A percentile compares a stretch with the other conserved stretches of the same genome.
Evolutionary conservation across 2,113 vertebrate genomes (phyloP).

Genomic region (Proterorhinus semilunaris): DNA sequence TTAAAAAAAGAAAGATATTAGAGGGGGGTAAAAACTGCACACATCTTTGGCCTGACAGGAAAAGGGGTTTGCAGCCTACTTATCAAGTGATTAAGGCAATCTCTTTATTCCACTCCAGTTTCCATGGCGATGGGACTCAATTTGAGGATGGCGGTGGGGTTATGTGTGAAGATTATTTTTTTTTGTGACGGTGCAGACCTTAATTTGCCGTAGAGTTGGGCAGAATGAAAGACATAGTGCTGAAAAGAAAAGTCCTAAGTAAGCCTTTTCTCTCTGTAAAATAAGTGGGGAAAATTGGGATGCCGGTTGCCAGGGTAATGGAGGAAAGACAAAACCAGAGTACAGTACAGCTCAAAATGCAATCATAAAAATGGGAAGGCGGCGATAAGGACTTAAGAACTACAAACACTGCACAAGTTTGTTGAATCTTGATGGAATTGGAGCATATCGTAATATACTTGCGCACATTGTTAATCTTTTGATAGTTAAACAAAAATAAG

Average conservation of each 20-base stretch:
- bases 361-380: slow-evolving; percentile 3
- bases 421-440: background rate
- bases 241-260: slow-evolving; percentile 31
- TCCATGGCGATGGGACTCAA: slow-evolving; percentile 64
- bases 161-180: slow-evolving; percentile 9
- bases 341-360: background rate
- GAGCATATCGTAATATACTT: background rate
- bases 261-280: slow-evolving; percentile 7
- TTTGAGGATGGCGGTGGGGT: slow-evolving; percentile 54
- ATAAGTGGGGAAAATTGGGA: slow-evolving; percentile 7
- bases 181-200: slow-evolving; percentile 7
- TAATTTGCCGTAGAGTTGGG: slow-evolving; percentile 19
- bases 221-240: slow-evolving; percentile 30
- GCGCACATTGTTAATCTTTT: background rate
- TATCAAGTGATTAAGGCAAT: slow-evolving; percentile 66
- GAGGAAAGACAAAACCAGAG: slow-evolving; percentile 15
- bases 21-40: too few species aligned
- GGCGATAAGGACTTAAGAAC: background rate
- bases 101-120: slow-evolving; percentile 66
- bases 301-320: slow-evolving; percentile 37
- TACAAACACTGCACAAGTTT: background rate
- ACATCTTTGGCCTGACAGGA: slow-evolving; percentile 42
- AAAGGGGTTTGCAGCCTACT: slow-evolving; percentile 56
- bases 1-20: slow-evolving; percentile 49
- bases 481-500: background rate